Evolutionary conservation across 2,113 vertebrate species (phyloP).

Genomic region (Eolophus roseicapilla): DNA sequence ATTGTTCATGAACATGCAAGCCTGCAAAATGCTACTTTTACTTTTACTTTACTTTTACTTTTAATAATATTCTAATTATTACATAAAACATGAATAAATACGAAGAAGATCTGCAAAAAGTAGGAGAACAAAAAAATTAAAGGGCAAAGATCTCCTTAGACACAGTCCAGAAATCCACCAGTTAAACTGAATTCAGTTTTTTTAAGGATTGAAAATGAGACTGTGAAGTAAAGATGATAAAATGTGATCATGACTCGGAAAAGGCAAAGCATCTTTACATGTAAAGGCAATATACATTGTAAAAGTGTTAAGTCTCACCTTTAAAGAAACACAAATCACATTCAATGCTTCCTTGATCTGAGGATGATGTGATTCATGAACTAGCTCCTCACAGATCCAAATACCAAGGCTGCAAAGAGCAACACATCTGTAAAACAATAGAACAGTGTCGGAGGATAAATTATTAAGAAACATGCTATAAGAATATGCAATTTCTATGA

Average conservation of each 20-base stretch:
- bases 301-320: conserved; percentile 76
- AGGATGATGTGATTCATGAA: conserved; percentile 89
- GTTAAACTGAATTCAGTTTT: neutral
- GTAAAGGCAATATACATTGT: neutral
- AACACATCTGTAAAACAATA: conserved; percentile 84
- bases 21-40: neutral
- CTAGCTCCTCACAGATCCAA: conserved; percentile 96
- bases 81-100: neutral
- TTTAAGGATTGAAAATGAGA: neutral
- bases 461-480: neutral
- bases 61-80: neutral
- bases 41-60: no score
- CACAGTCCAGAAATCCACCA: neutral
- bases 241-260: neutral
- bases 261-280: neutral
- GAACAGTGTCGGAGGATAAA: conserved; percentile 24
- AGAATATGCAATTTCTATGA: neutral
- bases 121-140: neutral
- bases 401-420: conserved; percentile 97
- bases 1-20: neutral
- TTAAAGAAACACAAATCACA: conserved; percentile 96
- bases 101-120: neutral
- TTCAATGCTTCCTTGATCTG: conserved; percentile 98
- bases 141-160: neutral
- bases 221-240: neutral